phyloP scores from a whole-genome alignment of 2,797 vertebrate species.

The Macrochelys suwanniensis region DNA sequence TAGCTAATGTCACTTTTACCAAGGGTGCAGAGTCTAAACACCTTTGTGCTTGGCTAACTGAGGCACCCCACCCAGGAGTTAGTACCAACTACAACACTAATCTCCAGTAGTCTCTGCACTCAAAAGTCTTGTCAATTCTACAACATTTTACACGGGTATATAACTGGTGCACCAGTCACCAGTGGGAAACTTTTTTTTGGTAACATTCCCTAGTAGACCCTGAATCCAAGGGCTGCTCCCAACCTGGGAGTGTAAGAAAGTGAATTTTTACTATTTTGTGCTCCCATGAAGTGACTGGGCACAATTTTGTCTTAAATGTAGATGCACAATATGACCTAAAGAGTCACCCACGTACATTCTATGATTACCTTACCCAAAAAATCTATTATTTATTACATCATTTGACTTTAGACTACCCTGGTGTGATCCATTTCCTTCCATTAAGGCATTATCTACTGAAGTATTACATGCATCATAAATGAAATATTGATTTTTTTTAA shows the following conservation, averaged over 20 bases:
- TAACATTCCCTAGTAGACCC: neutral
- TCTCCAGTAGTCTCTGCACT: rapidly evolving
- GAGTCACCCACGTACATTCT: slow-evolving; percentile 33
- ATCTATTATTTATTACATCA: slow-evolving; percentile 77
- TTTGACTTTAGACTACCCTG: slow-evolving; percentile 71
- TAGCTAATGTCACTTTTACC: neutral
- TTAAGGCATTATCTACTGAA: slow-evolving; percentile 73
- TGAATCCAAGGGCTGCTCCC: neutral
- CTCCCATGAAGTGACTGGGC: neutral
- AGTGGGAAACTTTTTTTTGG: rapidly evolving
- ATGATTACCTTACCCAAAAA: slow-evolving; percentile 11
- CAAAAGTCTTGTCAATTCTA: neutral
- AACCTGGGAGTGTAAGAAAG: neutral
- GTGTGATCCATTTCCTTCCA: slow-evolving; percentile 78
- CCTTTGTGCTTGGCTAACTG: neutral
- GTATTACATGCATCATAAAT: slow-evolving; percentile 78
- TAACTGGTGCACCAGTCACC: rapidly evolving
- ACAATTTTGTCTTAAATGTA: neutral
- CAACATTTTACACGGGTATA: rapidly evolving
- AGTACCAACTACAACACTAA: rapidly evolving
- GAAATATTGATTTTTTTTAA: slow-evolving; percentile 78
- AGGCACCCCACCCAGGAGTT: neutral
- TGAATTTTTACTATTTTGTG: neutral
- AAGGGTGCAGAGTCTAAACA: neutral
- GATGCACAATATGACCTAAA: slow-evolving; percentile 9